A percentile compares a stretch with the other conserved stretches of the same genome.
Conservation (phyloP, 2,888 invertebrate species). For the Philereme vetulata region DNA sequence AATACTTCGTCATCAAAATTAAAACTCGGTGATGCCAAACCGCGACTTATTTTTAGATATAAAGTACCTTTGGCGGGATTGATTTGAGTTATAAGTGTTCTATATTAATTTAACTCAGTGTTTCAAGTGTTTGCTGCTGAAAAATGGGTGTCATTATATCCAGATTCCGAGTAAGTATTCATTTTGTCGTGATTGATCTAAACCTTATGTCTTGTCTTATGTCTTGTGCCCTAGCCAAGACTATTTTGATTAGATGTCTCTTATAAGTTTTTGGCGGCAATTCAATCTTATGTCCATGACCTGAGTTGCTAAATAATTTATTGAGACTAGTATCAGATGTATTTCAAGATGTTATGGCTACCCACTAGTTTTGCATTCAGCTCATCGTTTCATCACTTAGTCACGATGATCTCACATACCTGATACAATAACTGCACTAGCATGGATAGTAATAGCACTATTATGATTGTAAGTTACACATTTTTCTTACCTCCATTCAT, state of each 20-base stretch:
- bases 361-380: not conserved
- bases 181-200: conserved; percentile 44
- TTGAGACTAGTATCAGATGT: conserved; percentile 20
- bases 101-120: conserved; percentile 27
- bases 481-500: conserved; percentile 1
- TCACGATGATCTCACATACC: conserved; percentile 24
- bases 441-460: conserved; percentile 15
- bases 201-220: too few species aligned
- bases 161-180: conserved; percentile 86
- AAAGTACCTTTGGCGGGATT: conserved; percentile 55
- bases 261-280: conserved; percentile 67
- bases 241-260: conserved; percentile 65
- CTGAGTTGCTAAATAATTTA: conserved; percentile 42
- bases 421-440: conserved; percentile 2
- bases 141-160: conserved; percentile 87
- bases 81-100: conserved; percentile 53
- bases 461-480: conserved; percentile 15
- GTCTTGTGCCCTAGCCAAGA: conserved; percentile 70
- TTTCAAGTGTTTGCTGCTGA: conserved; percentile 38
- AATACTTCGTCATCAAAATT: conserved; percentile 64
- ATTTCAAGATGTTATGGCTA: conserved; percentile 5
- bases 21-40: conserved; percentile 59
- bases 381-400: conserved; percentile 15
- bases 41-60: conserved; percentile 65
- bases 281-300: conserved; percentile 69